phyloP scores from a whole-genome alignment of 2,888 invertebrate genomes.

The Helicoverpa assulta region DNA sequence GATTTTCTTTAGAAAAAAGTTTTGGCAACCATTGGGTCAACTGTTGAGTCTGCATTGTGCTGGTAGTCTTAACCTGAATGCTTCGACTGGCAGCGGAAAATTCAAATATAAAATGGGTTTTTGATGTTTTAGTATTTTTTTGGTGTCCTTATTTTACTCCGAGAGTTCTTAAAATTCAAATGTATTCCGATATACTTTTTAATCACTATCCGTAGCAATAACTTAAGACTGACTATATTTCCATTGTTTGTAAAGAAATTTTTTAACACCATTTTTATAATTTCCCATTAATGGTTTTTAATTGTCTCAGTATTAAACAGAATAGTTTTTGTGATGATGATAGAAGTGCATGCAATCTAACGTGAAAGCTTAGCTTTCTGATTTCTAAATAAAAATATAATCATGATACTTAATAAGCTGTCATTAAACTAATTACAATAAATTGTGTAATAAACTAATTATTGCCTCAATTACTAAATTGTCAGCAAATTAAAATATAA shows the following conservation, averaged over 20 bases:
- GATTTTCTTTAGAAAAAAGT: no score
- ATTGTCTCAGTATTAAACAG: neutral
- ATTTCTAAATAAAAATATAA: constrained; percentile 1
- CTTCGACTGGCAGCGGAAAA: no score
- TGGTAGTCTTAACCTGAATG: neutral
- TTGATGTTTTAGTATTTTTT: no score
- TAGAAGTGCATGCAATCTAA: neutral
- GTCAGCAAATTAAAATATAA: constrained; percentile 38
- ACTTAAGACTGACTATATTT: no score
- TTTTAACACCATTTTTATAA: neutral
- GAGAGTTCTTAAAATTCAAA: no score
- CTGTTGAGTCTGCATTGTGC: no score
- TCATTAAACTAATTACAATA: constrained; percentile 32
- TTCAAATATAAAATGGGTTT: no score
- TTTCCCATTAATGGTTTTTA: neutral
- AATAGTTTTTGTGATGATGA: neutral
- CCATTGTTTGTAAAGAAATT: no score
- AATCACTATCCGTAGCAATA: no score
- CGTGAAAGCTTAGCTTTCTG: constrained; percentile 5
- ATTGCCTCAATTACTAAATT: constrained; percentile 51
- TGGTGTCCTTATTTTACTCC: no score
- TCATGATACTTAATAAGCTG: constrained; percentile 11
- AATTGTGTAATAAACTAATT: constrained; percentile 37
- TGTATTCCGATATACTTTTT: no score
- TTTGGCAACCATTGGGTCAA: no score